Evolutionary conservation across 2,888 invertebrate species (phyloP).

Genomic region (Diploptera punctata): DNA sequence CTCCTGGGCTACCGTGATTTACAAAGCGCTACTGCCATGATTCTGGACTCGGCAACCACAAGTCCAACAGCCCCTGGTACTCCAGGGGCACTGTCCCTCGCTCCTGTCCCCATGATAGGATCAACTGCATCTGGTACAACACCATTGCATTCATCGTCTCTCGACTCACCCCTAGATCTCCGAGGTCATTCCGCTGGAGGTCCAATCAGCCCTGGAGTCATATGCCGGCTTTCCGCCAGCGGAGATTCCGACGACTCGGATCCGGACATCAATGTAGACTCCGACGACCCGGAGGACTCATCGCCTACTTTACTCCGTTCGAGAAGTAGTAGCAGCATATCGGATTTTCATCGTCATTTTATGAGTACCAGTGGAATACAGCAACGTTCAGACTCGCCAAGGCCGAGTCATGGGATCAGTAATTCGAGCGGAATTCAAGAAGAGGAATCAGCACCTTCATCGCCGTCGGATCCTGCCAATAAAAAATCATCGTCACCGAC

Average conservation of each 20-base stretch:
- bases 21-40: slow-evolving; percentile 30
- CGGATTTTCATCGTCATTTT: slow-evolving; percentile 44
- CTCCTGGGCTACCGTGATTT: slow-evolving; percentile 41
- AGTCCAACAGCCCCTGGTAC: slow-evolving; percentile 51
- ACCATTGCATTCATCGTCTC: slow-evolving; percentile 48
- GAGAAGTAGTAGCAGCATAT: slow-evolving; percentile 33
- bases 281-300: slow-evolving; percentile 49
- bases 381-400: slow-evolving; percentile 47
- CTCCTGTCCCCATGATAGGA: slow-evolving; percentile 40
- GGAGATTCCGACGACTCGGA: slow-evolving; percentile 52
- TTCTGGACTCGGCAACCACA: slow-evolving; percentile 35
- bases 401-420: slow-evolving; percentile 19
- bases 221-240: slow-evolving; percentile 10
- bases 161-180: slow-evolving; percentile 57
- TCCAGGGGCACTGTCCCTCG: slow-evolving; percentile 47
- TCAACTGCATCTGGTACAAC: slow-evolving; percentile 51
- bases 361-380: slow-evolving; percentile 51
- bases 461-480: slow-evolving; percentile 44
- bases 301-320: slow-evolving; percentile 50
- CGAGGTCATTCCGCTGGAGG: slow-evolving; percentile 47
- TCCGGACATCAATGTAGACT: slow-evolving; percentile 53
- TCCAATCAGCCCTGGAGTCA: slow-evolving; percentile 1
- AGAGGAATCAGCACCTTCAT: slow-evolving; percentile 53
- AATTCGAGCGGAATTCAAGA: slow-evolving; percentile 32
- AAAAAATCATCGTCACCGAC: slow-evolving; percentile 29